A percentile compares a stretch with the other conserved stretches of the same genome.
phyloP scores from a whole-genome alignment of 2,113 vertebrate genomes.

The Onychostoma macrolepis region DNA sequence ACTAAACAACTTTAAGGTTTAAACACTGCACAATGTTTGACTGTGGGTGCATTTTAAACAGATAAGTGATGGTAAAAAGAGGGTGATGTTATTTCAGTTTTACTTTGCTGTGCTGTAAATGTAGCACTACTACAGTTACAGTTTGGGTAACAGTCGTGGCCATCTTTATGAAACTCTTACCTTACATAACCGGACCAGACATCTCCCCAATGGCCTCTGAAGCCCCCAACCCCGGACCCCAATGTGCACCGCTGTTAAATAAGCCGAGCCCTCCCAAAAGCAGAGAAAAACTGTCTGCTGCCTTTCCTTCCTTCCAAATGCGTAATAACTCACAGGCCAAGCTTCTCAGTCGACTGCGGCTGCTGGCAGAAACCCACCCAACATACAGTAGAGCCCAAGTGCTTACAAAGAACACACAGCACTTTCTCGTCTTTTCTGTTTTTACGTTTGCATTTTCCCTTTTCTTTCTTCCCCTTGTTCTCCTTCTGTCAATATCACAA shows the following conservation, averaged over 20 bases:
- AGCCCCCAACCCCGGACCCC: constrained; percentile 45
- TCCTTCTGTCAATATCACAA: constrained; percentile 27
- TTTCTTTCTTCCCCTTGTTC: constrained; percentile 7
- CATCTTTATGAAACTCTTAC: constrained; percentile 41
- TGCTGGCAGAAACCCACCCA: constrained; percentile 53
- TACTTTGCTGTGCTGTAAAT: neutral
- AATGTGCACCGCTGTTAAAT: constrained; percentile 53
- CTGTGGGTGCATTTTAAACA: neutral
- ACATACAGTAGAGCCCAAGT: constrained; percentile 48
- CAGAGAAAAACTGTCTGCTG: constrained; percentile 57
- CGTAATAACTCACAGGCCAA: constrained; percentile 57
- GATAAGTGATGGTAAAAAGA: neutral
- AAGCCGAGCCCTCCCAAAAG: constrained; percentile 53
- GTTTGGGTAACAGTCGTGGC: neutral
- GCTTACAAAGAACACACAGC: constrained; percentile 49
- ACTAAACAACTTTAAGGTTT: neutral
- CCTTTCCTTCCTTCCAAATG: constrained; percentile 58
- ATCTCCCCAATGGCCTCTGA: constrained; percentile 49
- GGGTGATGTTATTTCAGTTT: neutral
- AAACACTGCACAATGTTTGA: neutral
- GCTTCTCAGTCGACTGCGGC: constrained; percentile 54
- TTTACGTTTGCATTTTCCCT: constrained; percentile 13
- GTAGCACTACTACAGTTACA: neutral
- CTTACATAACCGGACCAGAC: constrained; percentile 54
- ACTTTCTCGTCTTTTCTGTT: constrained; percentile 32